A percentile compares a stretch with the other conserved stretches of the same genome.
These are phyloP conservation scores for Oscheius sp. DNA, from an alignment of 2,888 invertebrate species.

Conservation along the genomic window DNA sequence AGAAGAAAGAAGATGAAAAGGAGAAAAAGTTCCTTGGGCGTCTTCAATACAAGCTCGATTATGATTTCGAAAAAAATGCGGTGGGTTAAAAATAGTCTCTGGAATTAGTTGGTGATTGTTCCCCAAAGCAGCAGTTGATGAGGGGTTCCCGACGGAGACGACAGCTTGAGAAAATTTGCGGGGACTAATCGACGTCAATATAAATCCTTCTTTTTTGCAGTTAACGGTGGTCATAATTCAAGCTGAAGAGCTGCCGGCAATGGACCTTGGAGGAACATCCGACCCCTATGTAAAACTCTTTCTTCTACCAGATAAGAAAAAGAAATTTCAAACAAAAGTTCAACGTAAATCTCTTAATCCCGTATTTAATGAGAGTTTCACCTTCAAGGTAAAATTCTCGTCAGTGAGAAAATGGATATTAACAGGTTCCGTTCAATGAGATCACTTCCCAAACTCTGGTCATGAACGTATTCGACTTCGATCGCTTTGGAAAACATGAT, in stretches of 20 bases:
- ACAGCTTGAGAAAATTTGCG: not conserved
- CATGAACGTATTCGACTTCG: constrained; percentile 98
- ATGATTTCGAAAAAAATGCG: constrained; percentile 98
- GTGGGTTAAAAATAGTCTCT: constrained; percentile 71
- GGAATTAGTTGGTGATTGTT: not conserved
- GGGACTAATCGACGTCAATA: not conserved
- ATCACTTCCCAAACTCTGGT: constrained; percentile 98
- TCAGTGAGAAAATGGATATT: not conserved
- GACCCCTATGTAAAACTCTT: constrained; percentile 96
- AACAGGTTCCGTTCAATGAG: constrained; percentile 92
- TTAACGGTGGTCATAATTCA: constrained; percentile 95
- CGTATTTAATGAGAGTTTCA: constrained; percentile 96
- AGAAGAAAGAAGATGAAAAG: constrained; percentile 67
- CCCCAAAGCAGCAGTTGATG: not conserved
- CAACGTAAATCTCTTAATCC: constrained; percentile 93
- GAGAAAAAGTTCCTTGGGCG: constrained; percentile 81
- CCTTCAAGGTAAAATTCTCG: constrained; percentile 88
- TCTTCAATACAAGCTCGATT: constrained; percentile 90
- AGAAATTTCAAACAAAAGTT: constrained; percentile 95
- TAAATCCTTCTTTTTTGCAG: constrained; percentile 67
- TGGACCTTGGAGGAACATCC: constrained; percentile 98
- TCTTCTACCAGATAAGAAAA: constrained; percentile 97
- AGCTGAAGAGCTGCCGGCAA: constrained; percentile 94
- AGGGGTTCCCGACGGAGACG: too few relatives aligned
- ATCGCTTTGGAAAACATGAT: constrained; percentile 99